Evolutionary conservation across 1,140 invertebrate genomes (phyloP), one percentile per base, ranked within the genome.

Genomic region (Lepidotrigona ventralis): DNA sequence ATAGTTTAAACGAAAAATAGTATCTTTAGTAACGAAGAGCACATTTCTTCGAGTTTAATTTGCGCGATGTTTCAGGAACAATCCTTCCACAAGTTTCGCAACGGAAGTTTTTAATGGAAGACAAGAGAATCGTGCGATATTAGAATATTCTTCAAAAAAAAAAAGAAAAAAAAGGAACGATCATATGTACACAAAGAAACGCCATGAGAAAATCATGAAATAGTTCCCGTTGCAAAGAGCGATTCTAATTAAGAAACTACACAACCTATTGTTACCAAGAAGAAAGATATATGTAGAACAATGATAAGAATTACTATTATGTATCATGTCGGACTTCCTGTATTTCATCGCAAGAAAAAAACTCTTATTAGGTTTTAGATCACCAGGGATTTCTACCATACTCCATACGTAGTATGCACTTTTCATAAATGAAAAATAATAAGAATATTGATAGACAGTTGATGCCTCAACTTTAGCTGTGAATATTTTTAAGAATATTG

Each of bases 231-330:
- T 64, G 26, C 29, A 66, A 66, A 33, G 64, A 66, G 33, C 9
- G 63, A 64, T 33, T 29, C 26, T 66, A 66, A 66, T 66, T 33
- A 66, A 33, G 29, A 66, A 66, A 33, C 29, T 9, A 21, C 9
- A 66, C 11, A 33, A 33, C 29, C 64, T 21, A 69, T 69, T 39
- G 21, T 69, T 69, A 39, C 33, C 21, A 23, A 39, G 6, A 39
- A 39, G 33, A 23, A 39, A 69, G 19, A 69, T 69, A 69, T 33
- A 69, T 69, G n/a, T 69, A 26, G 64, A 66, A 66, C 29, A 66
- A 33, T 33, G 29, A 66, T 66, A 66, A 29, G 29, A 66, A 66
- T 17, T 33, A 33, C 17, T 66, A 21, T 66, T 66, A 66, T 26
- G 26, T 21, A 19, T 66, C 29, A 33, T 21, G 33, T 33, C 64